Percentiles rank a stretch among this genome's conserved stretches.
These are phyloP conservation scores for Brachionus manjavacas DNA, from an alignment of 1,140 invertebrate species.

Conservation along the genomic window DNA sequence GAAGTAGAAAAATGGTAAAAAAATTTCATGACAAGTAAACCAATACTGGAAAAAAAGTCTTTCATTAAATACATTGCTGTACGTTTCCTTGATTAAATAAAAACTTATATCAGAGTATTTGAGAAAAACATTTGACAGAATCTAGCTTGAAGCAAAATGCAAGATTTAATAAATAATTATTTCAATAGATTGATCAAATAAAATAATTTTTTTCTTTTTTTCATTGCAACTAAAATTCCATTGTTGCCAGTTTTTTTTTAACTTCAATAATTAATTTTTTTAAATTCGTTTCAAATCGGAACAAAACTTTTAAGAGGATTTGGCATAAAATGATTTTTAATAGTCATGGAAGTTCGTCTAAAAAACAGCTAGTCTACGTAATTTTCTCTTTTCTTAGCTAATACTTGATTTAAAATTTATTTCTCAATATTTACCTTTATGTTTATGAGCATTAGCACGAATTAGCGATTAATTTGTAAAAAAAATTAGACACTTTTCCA, in stretches of 20 bases:
- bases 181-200: conserved; percentile 6
- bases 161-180: conserved; percentile 4
- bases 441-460: neutral
- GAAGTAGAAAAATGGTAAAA: neutral
- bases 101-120: neutral
- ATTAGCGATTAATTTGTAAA: neutral
- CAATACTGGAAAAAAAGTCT: neutral
- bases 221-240: neutral
- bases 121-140: neutral
- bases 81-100: neutral
- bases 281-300: neutral
- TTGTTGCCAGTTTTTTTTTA: neutral
- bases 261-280: neutral
- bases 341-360: neutral
- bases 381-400: neutral
- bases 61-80: neutral
- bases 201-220: neutral
- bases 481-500: neutral
- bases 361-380: neutral
- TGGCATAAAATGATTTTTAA: neutral
- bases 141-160: neutral
- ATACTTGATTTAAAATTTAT: neutral
- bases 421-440: neutral
- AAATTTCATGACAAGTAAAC: neutral
- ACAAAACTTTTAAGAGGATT: neutral